Evolutionary conservation across 2,888 invertebrate species (phyloP).

Genomic region (Coelopa pilipes): DNA sequence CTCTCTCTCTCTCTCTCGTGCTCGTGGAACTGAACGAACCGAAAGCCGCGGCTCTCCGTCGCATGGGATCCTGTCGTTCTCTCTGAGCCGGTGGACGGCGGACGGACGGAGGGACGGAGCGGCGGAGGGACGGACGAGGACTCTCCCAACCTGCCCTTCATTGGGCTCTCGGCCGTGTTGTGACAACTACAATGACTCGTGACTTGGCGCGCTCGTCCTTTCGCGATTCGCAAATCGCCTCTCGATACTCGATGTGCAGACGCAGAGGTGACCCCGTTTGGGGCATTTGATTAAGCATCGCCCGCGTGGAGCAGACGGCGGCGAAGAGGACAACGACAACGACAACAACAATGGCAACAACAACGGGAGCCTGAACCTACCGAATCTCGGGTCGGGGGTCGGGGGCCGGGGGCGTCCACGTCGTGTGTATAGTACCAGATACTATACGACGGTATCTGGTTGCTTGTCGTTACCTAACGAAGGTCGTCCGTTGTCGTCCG

Average conservation of each 20-base stretch:
- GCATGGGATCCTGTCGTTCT: too few species aligned
- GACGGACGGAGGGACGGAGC: background rate
- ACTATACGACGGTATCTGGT: slow-evolving; percentile 4
- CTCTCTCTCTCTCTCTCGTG: too few species aligned
- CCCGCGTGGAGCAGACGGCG: background rate
- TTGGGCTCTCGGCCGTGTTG: background rate
- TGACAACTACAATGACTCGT: background rate
- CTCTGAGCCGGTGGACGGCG: background rate
- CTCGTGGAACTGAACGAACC: too few species aligned
- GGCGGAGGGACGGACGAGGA: background rate
- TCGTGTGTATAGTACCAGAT: background rate
- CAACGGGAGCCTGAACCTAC: background rate
- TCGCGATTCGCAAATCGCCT: background rate
- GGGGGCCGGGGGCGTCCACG: background rate
- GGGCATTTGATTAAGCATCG: slow-evolving; percentile 15
- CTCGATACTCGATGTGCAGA: slow-evolving; percentile 5
- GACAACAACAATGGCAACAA: background rate
- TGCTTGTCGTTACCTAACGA: slow-evolving; percentile 19
- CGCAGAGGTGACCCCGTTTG: slow-evolving; percentile 36
- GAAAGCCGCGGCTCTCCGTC: too few species aligned
- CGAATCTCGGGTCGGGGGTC: background rate
- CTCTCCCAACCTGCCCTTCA: background rate
- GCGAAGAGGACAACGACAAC: background rate
- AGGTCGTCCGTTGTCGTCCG: slow-evolving; percentile 8
- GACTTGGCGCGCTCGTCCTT: background rate